Conservation (phyloP, 2,113 vertebrate species). For the Xiphorhynchus elegans region DNA sequence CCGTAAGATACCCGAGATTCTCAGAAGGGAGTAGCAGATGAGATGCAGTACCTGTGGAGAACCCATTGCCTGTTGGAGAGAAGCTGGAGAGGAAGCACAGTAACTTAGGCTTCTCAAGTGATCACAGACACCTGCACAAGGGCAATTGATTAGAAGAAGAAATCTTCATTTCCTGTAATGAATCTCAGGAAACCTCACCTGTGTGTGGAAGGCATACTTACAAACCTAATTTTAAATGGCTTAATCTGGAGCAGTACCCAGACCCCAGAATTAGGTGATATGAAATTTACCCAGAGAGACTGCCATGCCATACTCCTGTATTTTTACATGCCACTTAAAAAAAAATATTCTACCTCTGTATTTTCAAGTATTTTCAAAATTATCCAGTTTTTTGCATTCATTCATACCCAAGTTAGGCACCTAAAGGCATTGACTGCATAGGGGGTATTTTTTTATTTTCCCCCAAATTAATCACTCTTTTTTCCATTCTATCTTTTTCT, state of each 20-base stretch:
- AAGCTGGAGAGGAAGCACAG: background rate
- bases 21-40: background rate
- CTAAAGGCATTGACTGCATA: background rate
- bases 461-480: background rate
- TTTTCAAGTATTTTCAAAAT: background rate
- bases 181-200: background rate
- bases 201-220: background rate
- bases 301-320: background rate
- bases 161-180: background rate
- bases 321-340: background rate
- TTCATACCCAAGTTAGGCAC: background rate
- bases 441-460: background rate
- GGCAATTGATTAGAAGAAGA: background rate
- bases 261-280: background rate
- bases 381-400: background rate
- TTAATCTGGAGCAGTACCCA: background rate
- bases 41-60: background rate
- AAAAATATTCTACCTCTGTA: background rate
- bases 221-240: background rate
- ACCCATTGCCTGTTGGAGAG: background rate
- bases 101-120: background rate
- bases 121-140: background rate
- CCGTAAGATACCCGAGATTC: background rate
- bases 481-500: background rate
- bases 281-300: background rate